Evolutionary conservation across 1,140 invertebrate genomes (phyloP).

Genomic region (Neoseiulus cucumeris): DNA sequence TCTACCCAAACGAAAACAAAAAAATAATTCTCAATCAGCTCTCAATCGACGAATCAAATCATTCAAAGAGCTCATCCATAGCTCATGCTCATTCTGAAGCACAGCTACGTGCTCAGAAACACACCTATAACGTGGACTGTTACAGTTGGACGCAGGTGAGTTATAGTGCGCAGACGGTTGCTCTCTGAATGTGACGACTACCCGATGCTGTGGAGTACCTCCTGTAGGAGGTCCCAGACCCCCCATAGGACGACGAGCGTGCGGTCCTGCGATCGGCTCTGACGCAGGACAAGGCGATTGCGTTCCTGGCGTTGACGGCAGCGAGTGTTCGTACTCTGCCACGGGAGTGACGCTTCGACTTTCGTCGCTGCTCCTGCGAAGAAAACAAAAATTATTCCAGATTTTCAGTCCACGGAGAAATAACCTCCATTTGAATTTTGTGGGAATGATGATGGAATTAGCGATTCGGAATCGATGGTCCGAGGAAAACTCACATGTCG

Average conservation of each 20-base stretch:
- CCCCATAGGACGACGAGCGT: neutral
- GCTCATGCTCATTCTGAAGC: no score
- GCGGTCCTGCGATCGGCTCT: neutral
- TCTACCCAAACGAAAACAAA: no score
- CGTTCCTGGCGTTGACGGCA: neutral
- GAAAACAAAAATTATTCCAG: no score
- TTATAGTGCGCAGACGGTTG: neutral
- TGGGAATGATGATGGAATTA: no score
- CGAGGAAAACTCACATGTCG: neutral
- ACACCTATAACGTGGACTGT: conserved; percentile 7
- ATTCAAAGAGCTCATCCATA: no score
- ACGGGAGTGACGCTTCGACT: conserved; percentile 1
- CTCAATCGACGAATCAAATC: no score
- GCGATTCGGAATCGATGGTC: no score
- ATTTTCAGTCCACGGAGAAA: no score
- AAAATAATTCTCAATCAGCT: no score
- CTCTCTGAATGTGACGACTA: neutral
- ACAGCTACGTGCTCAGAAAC: neutral
- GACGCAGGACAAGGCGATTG: conserved; percentile 9
- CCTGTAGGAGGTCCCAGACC: neutral
- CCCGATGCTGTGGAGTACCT: conserved; percentile 1
- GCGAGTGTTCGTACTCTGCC: conserved; percentile 1
- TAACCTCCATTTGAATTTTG: no score
- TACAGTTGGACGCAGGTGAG: conserved; percentile 10
- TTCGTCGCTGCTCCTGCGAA: neutral